A percentile compares a stretch with the other conserved stretches of the same genome.
These are phyloP conservation scores for Willowsia nigromaculata DNA, from an alignment of 2,888 invertebrate species.

Conservation along the genomic window DNA sequence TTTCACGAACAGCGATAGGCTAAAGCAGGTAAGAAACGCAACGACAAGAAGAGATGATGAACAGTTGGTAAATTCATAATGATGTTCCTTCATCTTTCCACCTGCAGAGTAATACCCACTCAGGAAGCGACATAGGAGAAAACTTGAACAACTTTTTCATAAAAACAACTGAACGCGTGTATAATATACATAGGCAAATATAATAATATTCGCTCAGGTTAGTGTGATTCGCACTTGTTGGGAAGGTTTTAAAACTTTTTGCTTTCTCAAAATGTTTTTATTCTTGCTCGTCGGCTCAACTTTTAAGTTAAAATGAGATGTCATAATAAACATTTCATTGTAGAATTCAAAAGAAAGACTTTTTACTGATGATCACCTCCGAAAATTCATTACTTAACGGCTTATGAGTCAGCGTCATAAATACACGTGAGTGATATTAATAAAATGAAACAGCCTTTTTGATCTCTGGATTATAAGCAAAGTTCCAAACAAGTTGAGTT, in stretches of 20 bases:
- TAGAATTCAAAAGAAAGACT: not conserved
- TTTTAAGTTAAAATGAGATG: not conserved
- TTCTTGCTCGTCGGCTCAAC: not conserved
- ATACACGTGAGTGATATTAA: not conserved
- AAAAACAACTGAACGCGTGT: not conserved
- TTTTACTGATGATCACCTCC: not conserved
- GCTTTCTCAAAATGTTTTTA: not conserved
- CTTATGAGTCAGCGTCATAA: not conserved
- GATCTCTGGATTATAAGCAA: constrained; percentile 55
- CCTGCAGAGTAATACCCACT: constrained; percentile 54
- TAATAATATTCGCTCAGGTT: not conserved
- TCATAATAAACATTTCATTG: not conserved
- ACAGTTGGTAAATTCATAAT: constrained; percentile 67
- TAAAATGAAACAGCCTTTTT: constrained; percentile 25
- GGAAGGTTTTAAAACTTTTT: not conserved
- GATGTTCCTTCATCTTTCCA: constrained; percentile 56
- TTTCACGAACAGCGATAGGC: not conserved
- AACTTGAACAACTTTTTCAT: constrained; percentile 23
- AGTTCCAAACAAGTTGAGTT: constrained; percentile 37
- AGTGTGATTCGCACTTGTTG: not conserved
- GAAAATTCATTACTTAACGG: constrained; percentile 47
- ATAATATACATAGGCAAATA: not conserved
- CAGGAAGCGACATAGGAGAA: constrained; percentile 33
- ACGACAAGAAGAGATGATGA: constrained; percentile 47
- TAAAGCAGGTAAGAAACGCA: not conserved